Evolutionary conservation across 2,888 invertebrate genomes (phyloP).

Genomic region (Apodemia duryi): DNA sequence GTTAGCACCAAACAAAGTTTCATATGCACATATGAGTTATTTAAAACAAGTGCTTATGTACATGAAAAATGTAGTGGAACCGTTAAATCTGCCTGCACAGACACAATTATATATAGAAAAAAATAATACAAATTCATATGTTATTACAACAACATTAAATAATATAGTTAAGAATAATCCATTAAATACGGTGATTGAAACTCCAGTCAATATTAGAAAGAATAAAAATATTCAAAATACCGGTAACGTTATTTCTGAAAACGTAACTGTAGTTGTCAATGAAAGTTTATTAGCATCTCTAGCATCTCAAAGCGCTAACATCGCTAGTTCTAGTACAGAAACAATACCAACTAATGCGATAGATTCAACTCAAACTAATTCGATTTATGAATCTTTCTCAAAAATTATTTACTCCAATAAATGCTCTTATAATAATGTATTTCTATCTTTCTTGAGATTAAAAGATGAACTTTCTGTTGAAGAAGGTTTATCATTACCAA

Average conservation of each 20-base stretch:
- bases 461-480: background rate
- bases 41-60: slow-evolving; percentile 5
- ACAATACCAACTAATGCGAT: background rate
- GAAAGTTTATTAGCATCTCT: background rate
- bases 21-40: background rate
- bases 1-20: background rate
- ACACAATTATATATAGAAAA: background rate
- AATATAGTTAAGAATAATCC: background rate
- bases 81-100: background rate
- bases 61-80: background rate
- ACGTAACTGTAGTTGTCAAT: background rate
- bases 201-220: background rate
- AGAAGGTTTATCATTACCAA: background rate
- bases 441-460: background rate
- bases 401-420: background rate
- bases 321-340: background rate
- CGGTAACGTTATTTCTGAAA: background rate
- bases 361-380: background rate
- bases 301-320: background rate
- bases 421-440: slow-evolving; percentile 2
- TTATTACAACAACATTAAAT: background rate
- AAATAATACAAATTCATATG: background rate
- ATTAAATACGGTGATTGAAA: background rate
- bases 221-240: background rate
- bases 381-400: background rate